Evolutionary conservation across 1,140 invertebrate species (phyloP).

Genomic region (Tetranychus cinnabarinus): DNA sequence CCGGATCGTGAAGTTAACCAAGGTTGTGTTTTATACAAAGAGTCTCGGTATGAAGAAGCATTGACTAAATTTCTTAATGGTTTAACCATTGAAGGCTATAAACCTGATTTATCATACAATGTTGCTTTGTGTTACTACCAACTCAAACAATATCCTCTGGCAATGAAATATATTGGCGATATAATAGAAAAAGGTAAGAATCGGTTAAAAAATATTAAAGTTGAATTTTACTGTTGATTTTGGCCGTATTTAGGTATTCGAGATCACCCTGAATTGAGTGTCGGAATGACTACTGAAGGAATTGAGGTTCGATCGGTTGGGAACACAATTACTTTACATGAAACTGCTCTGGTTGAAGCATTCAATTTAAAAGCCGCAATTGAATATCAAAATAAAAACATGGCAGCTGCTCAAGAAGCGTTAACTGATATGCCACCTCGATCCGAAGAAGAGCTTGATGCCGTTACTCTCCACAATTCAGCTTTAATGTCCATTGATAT

Average conservation of each 20-base stretch:
- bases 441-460: slow-evolving; percentile 89
- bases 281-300: slow-evolving; percentile 93
- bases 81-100: slow-evolving; percentile 57
- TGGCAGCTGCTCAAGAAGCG: slow-evolving; percentile 73
- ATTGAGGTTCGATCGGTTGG: slow-evolving; percentile 89
- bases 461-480: slow-evolving; percentile 92
- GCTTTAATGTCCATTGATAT: slow-evolving; percentile 79
- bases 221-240: background rate
- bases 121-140: slow-evolving; percentile 85
- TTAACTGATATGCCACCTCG: slow-evolving; percentile 88
- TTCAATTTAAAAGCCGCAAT: slow-evolving; percentile 97
- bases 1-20: slow-evolving; percentile 87
- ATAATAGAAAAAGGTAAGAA: slow-evolving; percentile 64
- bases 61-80: slow-evolving; percentile 73
- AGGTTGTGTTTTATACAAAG: slow-evolving; percentile 75
- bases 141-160: slow-evolving; percentile 68
- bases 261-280: slow-evolving; percentile 89
- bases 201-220: background rate
- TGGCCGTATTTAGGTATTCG: slow-evolving; percentile 35
- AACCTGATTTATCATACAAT: slow-evolving; percentile 63
- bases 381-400: slow-evolving; percentile 87
- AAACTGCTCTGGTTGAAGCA: slow-evolving; percentile 89
- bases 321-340: slow-evolving; percentile 80
- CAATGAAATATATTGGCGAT: slow-evolving; percentile 35
- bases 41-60: slow-evolving; percentile 55